A percentile compares a stretch with the other conserved stretches of the same genome.
phyloP scores from a whole-genome alignment of 1,140 invertebrate genomes.

The Diorhabda sublineata region DNA sequence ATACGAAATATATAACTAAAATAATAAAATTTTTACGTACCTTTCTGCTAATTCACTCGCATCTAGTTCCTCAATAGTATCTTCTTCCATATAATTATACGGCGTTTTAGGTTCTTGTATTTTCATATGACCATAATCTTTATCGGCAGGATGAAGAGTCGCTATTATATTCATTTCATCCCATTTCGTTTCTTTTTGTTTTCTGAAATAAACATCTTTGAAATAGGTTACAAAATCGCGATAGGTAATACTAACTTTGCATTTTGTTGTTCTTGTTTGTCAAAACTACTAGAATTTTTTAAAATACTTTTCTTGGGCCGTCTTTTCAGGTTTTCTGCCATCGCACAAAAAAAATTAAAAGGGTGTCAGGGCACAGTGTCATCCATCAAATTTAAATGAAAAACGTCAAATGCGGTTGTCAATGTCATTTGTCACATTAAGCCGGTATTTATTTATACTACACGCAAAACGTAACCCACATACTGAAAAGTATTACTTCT shows the following conservation, averaged over 20 bases:
- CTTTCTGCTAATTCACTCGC: slow-evolving; percentile 73
- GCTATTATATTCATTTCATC: slow-evolving; percentile 99
- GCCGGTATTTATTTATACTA: too few species aligned
- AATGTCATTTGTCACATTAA: not conserved
- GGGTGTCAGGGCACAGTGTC: not conserved
- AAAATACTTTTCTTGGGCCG: slow-evolving; percentile 87
- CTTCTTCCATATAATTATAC: slow-evolving; percentile 73
- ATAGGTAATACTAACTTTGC: slow-evolving; percentile 31
- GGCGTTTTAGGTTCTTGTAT: slow-evolving; percentile 98
- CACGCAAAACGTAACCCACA: too few species aligned
- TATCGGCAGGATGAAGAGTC: slow-evolving; percentile 94
- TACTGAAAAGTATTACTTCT: too few species aligned
- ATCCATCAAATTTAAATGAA: not conserved
- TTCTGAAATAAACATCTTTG: slow-evolving; percentile 48
- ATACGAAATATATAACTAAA: not conserved
- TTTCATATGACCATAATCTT: slow-evolving; percentile 99
- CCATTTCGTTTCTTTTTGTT: slow-evolving; percentile 84
- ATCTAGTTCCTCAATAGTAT: slow-evolving; percentile 71
- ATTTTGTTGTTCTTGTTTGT: slow-evolving; percentile 59
- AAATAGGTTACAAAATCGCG: not conserved
- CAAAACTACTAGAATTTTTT: slow-evolving; percentile 86
- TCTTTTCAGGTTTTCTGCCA: slow-evolving; percentile 54
- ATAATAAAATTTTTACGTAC: slow-evolving; percentile 30
- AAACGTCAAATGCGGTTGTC: slow-evolving; percentile 1
- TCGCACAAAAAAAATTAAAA: slow-evolving; percentile 25